phyloP scores from a whole-genome alignment of 2,797 vertebrate genomes.

The Chloroceryle amazona region DNA sequence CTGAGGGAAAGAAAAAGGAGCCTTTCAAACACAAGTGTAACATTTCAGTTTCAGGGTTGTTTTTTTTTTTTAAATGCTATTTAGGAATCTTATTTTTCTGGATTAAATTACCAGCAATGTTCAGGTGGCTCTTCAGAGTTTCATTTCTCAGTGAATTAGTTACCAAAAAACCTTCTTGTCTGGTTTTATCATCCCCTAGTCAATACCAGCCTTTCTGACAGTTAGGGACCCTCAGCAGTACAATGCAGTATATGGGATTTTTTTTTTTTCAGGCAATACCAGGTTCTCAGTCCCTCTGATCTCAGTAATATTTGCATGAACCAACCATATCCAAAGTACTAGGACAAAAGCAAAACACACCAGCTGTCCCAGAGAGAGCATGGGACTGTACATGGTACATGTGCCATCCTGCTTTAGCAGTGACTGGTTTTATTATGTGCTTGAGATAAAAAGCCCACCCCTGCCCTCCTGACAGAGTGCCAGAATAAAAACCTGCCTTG shows the following conservation, averaged over 20 bases:
- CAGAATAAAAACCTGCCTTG: neutral
- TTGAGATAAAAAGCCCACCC: neutral
- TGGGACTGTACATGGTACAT: accelerated
- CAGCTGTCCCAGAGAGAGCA: neutral
- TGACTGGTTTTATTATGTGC: neutral
- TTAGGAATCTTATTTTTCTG: neutral
- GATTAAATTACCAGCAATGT: neutral
- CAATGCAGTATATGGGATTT: neutral
- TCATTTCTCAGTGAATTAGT: neutral
- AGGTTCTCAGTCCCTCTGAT: neutral
- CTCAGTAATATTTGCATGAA: neutral
- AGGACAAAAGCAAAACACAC: neutral
- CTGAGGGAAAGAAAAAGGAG: neutral
- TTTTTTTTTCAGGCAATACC: neutral
- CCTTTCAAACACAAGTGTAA: neutral
- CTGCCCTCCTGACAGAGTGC: neutral
- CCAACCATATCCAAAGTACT: neutral
- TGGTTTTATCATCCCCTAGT: neutral
- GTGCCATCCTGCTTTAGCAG: neutral
- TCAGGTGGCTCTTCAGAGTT: neutral
- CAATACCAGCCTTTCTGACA: neutral
- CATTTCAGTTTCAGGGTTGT: neutral
- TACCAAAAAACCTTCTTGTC: neutral
- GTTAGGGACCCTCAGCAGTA: neutral
- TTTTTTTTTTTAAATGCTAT: neutral